Evolutionary conservation across 2,113 vertebrate species (phyloP), one percentile per base, ranked within the genome.

Genomic region (Meleagris gallopavo): DNA sequence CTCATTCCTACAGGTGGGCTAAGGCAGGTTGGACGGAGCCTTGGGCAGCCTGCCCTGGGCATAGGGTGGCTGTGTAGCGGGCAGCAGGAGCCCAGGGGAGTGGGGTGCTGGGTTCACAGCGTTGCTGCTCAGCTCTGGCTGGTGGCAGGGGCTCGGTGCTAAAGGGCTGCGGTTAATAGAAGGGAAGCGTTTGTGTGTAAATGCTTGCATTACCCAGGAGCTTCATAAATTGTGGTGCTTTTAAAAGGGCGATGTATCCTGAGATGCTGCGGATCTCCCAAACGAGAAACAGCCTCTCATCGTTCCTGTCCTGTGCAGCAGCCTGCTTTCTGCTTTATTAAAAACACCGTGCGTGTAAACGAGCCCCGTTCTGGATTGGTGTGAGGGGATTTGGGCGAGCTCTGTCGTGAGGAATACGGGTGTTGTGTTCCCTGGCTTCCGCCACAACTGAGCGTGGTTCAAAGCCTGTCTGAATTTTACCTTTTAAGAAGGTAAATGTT

Each of bases 391-490:
- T n/a, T 13, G 73, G 65, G 29, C 34, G 50, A 54, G 21, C 18
- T 6, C 1, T 2, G 0, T 46, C 4, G 4, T 2, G 22, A 61
- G 70, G 64, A 55, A 57, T 22, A 1, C 1, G 27, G 45, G 25
- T 12, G 4, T 8, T 76, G 27, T 32, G 45, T 77, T 83, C 64
- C 38, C 58, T 73, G 66, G 45, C 87, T 83, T 46, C n/a, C 82
- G 9, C 72, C 82, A 71, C 76, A 3, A 1, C 4, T 66, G 27
- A 54, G 25, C 10, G 1, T 24, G 16, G 20, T 64, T 52, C 64
- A 45, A 32, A 90, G n/a, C 69, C 60, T 74, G 55, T 25, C 50
- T n/a, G 76, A 46, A 46, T 78, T 58, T 27, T 48, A 3, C 20
- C 52, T 12, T 84, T 72, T 69, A 24, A 34, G 50, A 45, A 73